Percentiles rank a stretch among this genome's conserved stretches.
Conservation (phyloP, 2,888 invertebrate genomes). For the Lamellibrachia satsuma region DNA sequence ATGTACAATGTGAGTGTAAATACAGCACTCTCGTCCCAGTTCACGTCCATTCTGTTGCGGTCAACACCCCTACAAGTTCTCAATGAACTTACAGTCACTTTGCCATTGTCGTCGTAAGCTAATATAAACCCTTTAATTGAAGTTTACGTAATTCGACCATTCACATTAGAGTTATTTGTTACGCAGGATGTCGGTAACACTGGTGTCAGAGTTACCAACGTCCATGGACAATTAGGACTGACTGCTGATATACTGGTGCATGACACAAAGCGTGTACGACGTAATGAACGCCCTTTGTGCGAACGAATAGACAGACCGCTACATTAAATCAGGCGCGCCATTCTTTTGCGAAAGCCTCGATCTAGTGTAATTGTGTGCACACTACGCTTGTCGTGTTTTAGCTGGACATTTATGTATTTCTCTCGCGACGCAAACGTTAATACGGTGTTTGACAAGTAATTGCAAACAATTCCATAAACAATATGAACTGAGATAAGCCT, state of each 20-base stretch:
- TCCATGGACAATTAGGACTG: background rate
- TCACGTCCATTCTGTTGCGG: background rate
- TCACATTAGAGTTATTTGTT: background rate
- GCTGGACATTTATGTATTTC: background rate
- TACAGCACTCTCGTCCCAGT: background rate
- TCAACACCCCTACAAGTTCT: background rate
- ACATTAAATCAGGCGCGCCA: background rate
- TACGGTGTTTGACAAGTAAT: background rate
- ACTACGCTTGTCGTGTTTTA: background rate
- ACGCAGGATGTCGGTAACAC: background rate
- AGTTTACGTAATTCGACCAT: background rate
- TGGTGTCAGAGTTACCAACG: background rate
- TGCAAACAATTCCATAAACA: background rate
- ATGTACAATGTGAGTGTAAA: background rate
- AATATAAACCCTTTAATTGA: background rate
- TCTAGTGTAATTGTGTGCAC: background rate
- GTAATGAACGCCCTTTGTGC: background rate
- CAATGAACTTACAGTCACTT: background rate
- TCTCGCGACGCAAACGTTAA: background rate
- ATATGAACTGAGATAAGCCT: background rate
- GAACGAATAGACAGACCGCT: background rate
- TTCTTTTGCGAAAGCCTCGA: background rate
- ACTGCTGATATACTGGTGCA: background rate
- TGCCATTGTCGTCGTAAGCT: background rate
- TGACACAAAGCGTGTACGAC: background rate